These are phyloP conservation scores for Platycheirus albimanus DNA, from an alignment of 2,888 invertebrate genomes.

Conservation along the genomic window DNA sequence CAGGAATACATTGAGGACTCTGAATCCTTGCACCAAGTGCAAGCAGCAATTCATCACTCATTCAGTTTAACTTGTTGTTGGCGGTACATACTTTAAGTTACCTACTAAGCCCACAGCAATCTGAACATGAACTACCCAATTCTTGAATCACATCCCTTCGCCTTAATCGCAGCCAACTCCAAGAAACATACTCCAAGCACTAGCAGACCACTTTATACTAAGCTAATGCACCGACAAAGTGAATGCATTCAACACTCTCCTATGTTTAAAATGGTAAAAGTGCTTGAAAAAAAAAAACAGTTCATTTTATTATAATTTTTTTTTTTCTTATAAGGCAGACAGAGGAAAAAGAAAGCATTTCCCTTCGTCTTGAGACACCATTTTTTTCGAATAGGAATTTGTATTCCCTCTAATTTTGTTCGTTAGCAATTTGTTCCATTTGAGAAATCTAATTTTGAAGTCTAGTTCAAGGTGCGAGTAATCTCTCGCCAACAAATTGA, in stretches of 20 bases:
- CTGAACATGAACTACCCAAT: conserved; percentile 68
- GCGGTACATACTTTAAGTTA: conserved; percentile 70
- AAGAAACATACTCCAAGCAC: conserved; percentile 25
- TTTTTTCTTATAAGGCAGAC: conserved; percentile 9
- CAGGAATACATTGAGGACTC: no score
- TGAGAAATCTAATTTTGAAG: conserved; percentile 26
- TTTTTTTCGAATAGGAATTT: background rate
- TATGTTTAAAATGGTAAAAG: conserved; percentile 53
- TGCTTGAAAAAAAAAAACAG: conserved; percentile 64
- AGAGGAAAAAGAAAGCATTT: conserved; percentile 29
- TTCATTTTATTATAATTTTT: conserved; percentile 53
- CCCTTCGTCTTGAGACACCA: conserved; percentile 14
- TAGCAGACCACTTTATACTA: conserved; percentile 11
- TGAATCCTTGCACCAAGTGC: background rate
- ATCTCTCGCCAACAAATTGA: conserved; percentile 34
- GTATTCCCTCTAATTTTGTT: background rate
- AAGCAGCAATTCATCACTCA: conserved; percentile 70
- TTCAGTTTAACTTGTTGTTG: conserved; percentile 70
- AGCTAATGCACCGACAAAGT: conserved; percentile 69
- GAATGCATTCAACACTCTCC: conserved; percentile 56
- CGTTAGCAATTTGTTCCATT: conserved; percentile 19
- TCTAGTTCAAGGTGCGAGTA: conserved; percentile 9
- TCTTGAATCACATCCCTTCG: conserved; percentile 47
- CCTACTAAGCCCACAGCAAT: conserved; percentile 70
- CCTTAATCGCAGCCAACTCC: conserved; percentile 34